Conservation (phyloP, 92 coral and sea anemone genomes). For the Palythoa grandis region DNA sequence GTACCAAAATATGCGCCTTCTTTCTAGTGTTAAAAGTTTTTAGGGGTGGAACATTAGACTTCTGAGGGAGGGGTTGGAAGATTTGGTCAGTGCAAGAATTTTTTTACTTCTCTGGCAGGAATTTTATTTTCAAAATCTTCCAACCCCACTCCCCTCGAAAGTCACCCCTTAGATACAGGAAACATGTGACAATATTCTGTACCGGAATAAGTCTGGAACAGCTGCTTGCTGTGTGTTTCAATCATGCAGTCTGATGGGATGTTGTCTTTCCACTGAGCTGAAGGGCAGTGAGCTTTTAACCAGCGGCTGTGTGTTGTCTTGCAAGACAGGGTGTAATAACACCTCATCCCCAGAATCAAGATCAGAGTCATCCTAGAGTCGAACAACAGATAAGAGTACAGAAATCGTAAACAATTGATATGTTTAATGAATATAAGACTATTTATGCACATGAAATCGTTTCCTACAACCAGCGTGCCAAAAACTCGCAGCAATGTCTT, state of each 20-base stretch:
- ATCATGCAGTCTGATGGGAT: background rate
- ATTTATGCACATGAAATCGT: background rate
- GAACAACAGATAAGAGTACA: background rate
- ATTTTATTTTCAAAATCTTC: background rate
- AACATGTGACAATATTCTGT: slow-evolving; percentile 5
- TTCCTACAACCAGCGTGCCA: background rate
- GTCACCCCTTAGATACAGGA: background rate
- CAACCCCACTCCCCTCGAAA: background rate
- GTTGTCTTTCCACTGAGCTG: background rate
- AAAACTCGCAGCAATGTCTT: background rate
- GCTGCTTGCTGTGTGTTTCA: background rate
- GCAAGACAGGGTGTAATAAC: background rate
- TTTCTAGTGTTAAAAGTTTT: background rate
- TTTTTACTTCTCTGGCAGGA: background rate
- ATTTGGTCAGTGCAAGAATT: too few relatives aligned
- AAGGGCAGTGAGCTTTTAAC: background rate
- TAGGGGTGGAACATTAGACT: too few relatives aligned
- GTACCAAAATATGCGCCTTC: background rate
- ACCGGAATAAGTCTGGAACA: background rate
- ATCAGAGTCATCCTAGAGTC: background rate
- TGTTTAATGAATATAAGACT: background rate
- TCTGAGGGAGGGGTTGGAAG: too few relatives aligned
- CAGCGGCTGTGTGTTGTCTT: background rate
- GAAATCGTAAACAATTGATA: background rate
- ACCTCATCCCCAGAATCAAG: background rate